Base-by-base conservation (phyloP, 2,113 vertebrate species). In the Oreochromis niloticus region DNA sequence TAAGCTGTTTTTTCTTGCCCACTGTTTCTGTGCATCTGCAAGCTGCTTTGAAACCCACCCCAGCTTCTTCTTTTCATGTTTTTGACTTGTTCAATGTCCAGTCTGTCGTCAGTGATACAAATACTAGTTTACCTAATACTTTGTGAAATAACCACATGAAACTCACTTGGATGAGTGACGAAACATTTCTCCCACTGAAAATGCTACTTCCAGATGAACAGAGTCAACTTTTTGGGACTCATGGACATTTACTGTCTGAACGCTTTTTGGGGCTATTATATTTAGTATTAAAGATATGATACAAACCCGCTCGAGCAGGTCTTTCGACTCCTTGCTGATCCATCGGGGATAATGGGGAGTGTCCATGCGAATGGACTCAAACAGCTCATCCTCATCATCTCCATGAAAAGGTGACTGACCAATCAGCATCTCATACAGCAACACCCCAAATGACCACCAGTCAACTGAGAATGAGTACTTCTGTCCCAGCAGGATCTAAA, bases 391-490 rank as follows among this genome's bases (percentile, higher is more conserved):
- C 81, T 99, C 99, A 73, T 99, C 98, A 1, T 99, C 99, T 4
- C 99, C 99, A 0, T 99, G 99, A 96, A 99, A 99, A 1, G 99
- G 99, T 3, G 99, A 99, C 87, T 99, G 99, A 32, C 98, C 99
- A 14, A 99, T 97, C 32, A 99, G 96, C 99, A 99, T 99, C 95
- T 99, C 99, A 0, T 98, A 99, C 3, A 99, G 96, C 86, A 99
- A 94, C 80, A 99, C 99, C 13, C 99, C 99, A 2, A 99, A 99
- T 0, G 99, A 99, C 99, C 99, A 99, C 99, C 99, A 99, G 97
- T 99, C 99, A 83, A 99, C 98, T 0, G 99, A 99, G 96, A 99
- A 99, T 0, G 98, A 97, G 94, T 99, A 99, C 71, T 97, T 97
- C 89, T 98, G 95, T 10, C 99, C 99, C 88, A 98, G 96, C 81